phyloP scores from a whole-genome alignment of 2,888 invertebrate species.

The Caenorhabditis japonica region DNA sequence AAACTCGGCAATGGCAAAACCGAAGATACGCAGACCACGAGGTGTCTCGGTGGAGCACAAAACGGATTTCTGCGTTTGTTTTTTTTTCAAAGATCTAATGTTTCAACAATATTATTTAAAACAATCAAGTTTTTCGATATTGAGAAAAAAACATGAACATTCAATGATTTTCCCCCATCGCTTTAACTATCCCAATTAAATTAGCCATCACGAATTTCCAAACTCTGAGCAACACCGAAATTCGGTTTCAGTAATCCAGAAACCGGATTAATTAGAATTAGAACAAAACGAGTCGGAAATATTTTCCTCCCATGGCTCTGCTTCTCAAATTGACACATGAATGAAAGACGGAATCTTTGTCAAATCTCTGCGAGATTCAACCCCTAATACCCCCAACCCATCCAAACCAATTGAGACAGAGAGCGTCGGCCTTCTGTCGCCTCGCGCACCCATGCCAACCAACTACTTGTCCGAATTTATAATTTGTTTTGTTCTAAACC shows the following conservation, averaged over 20 bases:
- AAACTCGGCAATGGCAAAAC: too few species aligned
- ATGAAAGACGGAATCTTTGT: slow-evolving; percentile 38
- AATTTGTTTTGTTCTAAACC: slow-evolving; percentile 56
- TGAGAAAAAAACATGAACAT: too few species aligned
- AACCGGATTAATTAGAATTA: slow-evolving; percentile 49
- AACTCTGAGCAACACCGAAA: slow-evolving; percentile 1
- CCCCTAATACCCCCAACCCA: slow-evolving; percentile 34
- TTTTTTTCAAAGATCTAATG: too few species aligned
- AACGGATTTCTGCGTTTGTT: too few species aligned
- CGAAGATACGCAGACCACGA: too few species aligned
- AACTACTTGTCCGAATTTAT: slow-evolving; percentile 55
- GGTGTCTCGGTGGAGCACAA: too few species aligned
- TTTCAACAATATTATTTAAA: too few species aligned
- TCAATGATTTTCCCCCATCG: too few species aligned
- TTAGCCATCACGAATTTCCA: too few species aligned
- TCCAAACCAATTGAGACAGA: slow-evolving; percentile 50
- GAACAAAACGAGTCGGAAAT: slow-evolving; percentile 24
- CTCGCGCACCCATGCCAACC: slow-evolving; percentile 23
- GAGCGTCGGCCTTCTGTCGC: slow-evolving; percentile 55
- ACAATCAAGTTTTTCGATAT: too few species aligned
- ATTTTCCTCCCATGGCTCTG: slow-evolving; percentile 7
- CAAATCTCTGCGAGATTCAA: neutral
- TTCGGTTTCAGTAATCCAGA: slow-evolving; percentile 8
- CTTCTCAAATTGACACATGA: slow-evolving; percentile 53
- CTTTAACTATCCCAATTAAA: too few species aligned